Percentiles rank a stretch among this genome's conserved stretches.
Evolutionary conservation across 2,888 invertebrate species (phyloP).

Genomic region (Morpho deidamia): DNA sequence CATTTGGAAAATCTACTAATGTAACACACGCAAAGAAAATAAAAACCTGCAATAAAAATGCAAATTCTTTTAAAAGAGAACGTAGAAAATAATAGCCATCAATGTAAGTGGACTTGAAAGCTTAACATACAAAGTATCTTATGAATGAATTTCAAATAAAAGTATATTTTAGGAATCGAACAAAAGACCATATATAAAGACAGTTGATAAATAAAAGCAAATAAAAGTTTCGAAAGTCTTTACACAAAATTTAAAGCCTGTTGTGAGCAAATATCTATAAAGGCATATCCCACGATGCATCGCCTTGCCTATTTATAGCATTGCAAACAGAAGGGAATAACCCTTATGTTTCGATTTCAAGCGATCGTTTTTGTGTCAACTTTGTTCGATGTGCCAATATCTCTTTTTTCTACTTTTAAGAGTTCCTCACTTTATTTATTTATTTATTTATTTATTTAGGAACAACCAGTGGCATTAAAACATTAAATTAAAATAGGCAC

Average conservation of each 20-base stretch:
- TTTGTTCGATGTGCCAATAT: slow-evolving; percentile 11
- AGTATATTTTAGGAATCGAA: slow-evolving; percentile 4
- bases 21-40: no score
- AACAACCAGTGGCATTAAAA: no score
- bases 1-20: no score
- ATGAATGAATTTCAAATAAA: slow-evolving; percentile 3
- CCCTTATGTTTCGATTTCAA: slow-evolving; percentile 9
- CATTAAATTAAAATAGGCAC: no score
- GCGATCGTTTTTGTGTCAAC: slow-evolving; percentile 11
- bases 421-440: no score
- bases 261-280: slow-evolving; percentile 17
- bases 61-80: no score
- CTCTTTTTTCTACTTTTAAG: slow-evolving; percentile 13
- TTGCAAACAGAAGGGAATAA: slow-evolving; percentile 18
- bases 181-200: slow-evolving; percentile 10
- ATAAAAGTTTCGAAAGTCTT: slow-evolving; percentile 21
- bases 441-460: no score
- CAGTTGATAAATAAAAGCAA: slow-evolving; percentile 21
- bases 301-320: slow-evolving; percentile 24
- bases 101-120: no score
- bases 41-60: no score
- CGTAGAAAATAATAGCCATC: no score
- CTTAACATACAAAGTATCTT: background rate
- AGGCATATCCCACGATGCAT: slow-evolving; percentile 20
- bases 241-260: slow-evolving; percentile 22